Conservation (phyloP, 2,888 invertebrate genomes). For the Labia minor region DNA sequence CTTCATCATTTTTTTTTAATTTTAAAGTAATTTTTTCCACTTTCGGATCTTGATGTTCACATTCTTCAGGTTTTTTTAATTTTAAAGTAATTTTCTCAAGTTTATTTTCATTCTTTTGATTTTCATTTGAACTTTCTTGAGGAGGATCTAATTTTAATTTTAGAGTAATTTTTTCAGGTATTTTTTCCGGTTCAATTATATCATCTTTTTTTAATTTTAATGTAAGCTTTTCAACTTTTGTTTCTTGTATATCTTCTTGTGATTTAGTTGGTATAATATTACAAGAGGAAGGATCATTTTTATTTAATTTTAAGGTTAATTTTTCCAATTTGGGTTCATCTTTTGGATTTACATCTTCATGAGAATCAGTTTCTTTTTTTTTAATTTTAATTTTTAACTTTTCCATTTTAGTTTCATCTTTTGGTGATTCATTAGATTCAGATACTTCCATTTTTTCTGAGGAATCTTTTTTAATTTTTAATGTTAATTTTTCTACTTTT, state of each 20-base stretch:
- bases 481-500: slow-evolving; percentile 23
- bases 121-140: slow-evolving; percentile 25
- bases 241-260: slow-evolving; percentile 21
- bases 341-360: neutral
- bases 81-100: slow-evolving; percentile 29
- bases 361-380: slow-evolving; percentile 16
- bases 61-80: slow-evolving; percentile 26
- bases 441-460: slow-evolving; percentile 17
- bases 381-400: neutral
- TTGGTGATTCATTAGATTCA: neutral
- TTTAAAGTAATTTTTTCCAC: slow-evolving; percentile 22
- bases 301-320: slow-evolving; percentile 22
- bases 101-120: slow-evolving; percentile 20
- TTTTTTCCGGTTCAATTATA: slow-evolving; percentile 2
- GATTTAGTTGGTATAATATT: slow-evolving; percentile 20
- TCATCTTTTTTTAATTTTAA: slow-evolving; percentile 26
- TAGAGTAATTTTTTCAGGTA: slow-evolving; percentile 15
- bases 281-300: slow-evolving; percentile 15
- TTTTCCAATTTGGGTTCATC: slow-evolving; percentile 25
- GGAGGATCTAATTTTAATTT: neutral
- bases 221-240: slow-evolving; percentile 29
- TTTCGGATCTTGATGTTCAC: slow-evolving; percentile 16
- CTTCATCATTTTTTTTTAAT: slow-evolving; percentile 20
- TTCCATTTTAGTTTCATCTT: slow-evolving; percentile 19
- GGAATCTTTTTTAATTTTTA: slow-evolving; percentile 22